Percentiles rank a stretch among this genome's conserved stretches.
Evolutionary conservation across 2,113 vertebrate species (phyloP).

Genomic region (Micromys minutus): DNA sequence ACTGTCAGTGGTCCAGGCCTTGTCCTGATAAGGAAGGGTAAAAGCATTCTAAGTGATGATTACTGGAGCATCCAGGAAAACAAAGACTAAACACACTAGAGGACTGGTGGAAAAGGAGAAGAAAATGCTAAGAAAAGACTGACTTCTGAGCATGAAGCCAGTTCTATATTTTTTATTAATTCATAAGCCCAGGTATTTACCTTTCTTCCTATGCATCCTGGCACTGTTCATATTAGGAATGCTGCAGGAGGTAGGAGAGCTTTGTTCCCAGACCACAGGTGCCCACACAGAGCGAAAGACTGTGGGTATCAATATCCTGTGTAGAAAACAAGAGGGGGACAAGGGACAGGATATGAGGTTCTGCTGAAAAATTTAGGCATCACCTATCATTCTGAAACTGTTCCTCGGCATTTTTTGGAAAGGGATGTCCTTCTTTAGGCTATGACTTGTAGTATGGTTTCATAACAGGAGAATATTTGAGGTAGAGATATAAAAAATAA

Average conservation of each 20-base stretch:
- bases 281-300: background rate
- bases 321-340: background rate
- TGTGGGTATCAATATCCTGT: background rate
- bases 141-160: background rate
- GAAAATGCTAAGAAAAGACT: background rate
- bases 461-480: background rate
- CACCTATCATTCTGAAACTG: background rate
- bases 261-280: background rate
- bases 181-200: background rate
- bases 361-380: background rate
- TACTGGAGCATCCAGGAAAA: background rate
- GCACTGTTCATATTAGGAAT: background rate
- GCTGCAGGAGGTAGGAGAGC: background rate
- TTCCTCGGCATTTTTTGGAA: background rate
- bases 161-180: background rate
- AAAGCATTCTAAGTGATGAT: conserved; percentile 54
- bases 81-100: conserved; percentile 23
- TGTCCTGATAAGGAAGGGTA: conserved; percentile 35
- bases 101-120: background rate
- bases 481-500: background rate
- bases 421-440: background rate
- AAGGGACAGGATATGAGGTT: background rate
- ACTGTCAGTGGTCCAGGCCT: conserved; percentile 42
- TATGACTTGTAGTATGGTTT: background rate
- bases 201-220: background rate